Conservation (phyloP, 2,888 invertebrate species). For the Rhorus exstirpatorius region DNA sequence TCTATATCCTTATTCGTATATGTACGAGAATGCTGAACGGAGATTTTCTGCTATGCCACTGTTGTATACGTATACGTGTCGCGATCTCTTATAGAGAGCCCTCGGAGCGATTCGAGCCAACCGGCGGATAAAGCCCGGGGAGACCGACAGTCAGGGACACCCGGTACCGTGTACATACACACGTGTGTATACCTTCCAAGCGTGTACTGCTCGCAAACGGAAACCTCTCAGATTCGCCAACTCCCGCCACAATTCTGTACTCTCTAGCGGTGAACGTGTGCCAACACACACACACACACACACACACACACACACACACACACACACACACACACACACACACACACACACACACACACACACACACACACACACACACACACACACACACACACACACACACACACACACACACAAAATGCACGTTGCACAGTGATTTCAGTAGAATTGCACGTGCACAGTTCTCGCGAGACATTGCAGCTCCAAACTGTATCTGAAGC, state of each 20-base stretch:
- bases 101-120: constrained; percentile 38
- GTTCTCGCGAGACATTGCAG: constrained; percentile 39
- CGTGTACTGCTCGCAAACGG: constrained; percentile 45
- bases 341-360: constrained; percentile 4
- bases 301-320: neutral
- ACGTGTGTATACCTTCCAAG: constrained; percentile 1
- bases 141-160: constrained; percentile 65
- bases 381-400: constrained; percentile 4
- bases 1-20: constrained; percentile 44
- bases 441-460: constrained; percentile 57
- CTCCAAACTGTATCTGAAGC: constrained; percentile 35
- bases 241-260: constrained; percentile 55
- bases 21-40: constrained; percentile 31
- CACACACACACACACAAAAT: neutral
- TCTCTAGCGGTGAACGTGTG: constrained; percentile 45
- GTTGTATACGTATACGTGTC: constrained; percentile 23
- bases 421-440: constrained; percentile 44
- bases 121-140: constrained; percentile 36
- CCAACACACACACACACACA: neutral
- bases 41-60: constrained; percentile 4
- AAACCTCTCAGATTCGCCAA: constrained; percentile 59
- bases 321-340: neutral
- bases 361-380: neutral
- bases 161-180: constrained; percentile 35
- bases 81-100: constrained; percentile 11